These are phyloP conservation scores for Delichon dasypus DNA, from an alignment of 2,797 vertebrate genomes.

Conservation along the genomic window DNA sequence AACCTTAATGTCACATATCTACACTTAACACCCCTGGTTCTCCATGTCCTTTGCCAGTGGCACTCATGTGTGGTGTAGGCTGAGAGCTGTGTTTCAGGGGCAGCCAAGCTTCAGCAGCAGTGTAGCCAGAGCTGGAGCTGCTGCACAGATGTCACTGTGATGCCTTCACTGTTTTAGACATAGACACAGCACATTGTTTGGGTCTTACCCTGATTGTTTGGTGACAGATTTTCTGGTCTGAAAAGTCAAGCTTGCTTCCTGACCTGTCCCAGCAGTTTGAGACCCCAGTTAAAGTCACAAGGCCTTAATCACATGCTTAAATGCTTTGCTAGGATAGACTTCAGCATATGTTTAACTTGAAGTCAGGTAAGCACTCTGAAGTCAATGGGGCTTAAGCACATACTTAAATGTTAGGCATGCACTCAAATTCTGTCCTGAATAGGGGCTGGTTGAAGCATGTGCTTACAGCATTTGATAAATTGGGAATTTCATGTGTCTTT, in stretches of 20 bases:
- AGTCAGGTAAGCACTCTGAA: slow-evolving; percentile 56
- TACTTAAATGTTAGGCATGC: slow-evolving; percentile 59
- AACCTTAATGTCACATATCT: neutral
- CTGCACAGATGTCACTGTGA: neutral
- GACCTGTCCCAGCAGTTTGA: neutral
- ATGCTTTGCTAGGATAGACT: slow-evolving; percentile 31
- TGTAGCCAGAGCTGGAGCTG: neutral
- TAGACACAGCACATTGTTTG: neutral
- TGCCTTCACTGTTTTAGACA: neutral
- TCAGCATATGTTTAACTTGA: slow-evolving; percentile 47
- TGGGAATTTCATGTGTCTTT: slow-evolving; percentile 43
- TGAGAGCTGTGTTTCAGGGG: neutral
- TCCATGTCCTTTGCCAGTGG: neutral
- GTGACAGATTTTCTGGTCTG: neutral
- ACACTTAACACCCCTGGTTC: neutral
- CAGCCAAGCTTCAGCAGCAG: neutral
- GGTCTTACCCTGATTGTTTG: neutral
- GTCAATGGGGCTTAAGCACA: slow-evolving; percentile 53
- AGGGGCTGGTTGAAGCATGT: slow-evolving; percentile 25
- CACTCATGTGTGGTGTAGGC: neutral
- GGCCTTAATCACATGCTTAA: slow-evolving; percentile 44
- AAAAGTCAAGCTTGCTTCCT: neutral
- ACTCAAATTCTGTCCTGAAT: slow-evolving; percentile 41
- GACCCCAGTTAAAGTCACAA: slow-evolving; percentile 36
- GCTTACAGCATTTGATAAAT: slow-evolving; percentile 46